Evolutionary conservation across 2,797 vertebrate species (phyloP).

Genomic region (Cephalopachus bancanus): DNA sequence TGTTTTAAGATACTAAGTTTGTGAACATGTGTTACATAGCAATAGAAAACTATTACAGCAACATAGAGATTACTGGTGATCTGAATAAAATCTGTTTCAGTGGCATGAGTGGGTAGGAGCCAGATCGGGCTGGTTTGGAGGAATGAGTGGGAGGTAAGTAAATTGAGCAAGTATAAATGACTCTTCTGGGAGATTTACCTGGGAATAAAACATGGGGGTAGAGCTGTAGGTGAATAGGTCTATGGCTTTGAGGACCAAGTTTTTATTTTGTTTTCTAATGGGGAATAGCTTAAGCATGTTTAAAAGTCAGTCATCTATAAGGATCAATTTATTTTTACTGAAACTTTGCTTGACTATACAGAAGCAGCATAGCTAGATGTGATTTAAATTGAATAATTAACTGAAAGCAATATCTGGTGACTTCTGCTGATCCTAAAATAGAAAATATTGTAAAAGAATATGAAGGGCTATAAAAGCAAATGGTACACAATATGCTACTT

Average conservation of each 20-base stretch:
- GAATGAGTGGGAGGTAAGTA: neutral
- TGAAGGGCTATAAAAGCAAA: neutral
- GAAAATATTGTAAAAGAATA: neutral
- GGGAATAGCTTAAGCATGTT: neutral
- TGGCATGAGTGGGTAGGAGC: neutral
- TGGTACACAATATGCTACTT: neutral
- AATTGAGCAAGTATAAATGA: neutral
- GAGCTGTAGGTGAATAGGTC: neutral
- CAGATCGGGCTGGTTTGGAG: neutral
- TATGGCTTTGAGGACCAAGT: neutral
- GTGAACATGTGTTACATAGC: neutral
- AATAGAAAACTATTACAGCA: neutral
- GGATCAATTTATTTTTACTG: slow-evolving; percentile 34
- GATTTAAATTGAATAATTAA: slow-evolving; percentile 21
- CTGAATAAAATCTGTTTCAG: neutral
- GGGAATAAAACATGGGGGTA: slow-evolving; percentile 3
- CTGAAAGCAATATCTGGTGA: slow-evolving; percentile 3
- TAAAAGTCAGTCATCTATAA: slow-evolving; percentile 12
- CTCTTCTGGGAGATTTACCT: neutral
- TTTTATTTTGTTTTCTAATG: slow-evolving; percentile 37
- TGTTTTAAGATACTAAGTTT: neutral
- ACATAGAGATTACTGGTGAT: neutral
- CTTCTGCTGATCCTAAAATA: slow-evolving; percentile 5
- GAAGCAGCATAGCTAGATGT: neutral
- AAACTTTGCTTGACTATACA: slow-evolving; percentile 7